Evolutionary conservation across 2,113 vertebrate species (phyloP), one percentile per base, ranked within the genome.

Genomic region (Lichenostomus cassidix): DNA sequence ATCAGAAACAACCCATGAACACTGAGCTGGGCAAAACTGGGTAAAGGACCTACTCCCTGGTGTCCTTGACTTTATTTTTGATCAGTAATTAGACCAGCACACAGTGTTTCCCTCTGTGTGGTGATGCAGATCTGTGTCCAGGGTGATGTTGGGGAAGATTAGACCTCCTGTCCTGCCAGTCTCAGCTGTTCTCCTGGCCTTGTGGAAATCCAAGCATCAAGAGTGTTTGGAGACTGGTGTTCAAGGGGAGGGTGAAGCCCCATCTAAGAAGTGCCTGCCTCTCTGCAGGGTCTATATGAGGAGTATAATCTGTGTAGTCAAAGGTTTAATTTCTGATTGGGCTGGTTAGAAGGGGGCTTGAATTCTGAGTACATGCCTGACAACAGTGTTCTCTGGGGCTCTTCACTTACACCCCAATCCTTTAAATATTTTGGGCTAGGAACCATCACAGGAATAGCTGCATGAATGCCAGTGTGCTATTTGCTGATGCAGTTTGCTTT

Each of bases 401-500:
- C 15, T 75, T 79, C 11, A 39, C 19, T 81, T 49, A 46, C 13
- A 67, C 10, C 44, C 19, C 0, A 0, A 7, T 44, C 4, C 31
- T 82, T 12, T 41, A 67, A 81, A 65, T 70, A 53, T 74, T 50
- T 90, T 47, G 23, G 35, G 55, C 15, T 47, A 74, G 27, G 9
- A 93, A 56, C 33, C 35, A 63, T 12, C 55, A 74, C 58, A 90
- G 31, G n/a, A 79, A 8, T 16, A 90, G 29, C 13, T 80, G 79
- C 42, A 63, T 56, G 33, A 90, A 78, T 64, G 22, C 8, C 64
- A 77, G 42, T 37, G 27, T 63, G 56, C 33, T 83, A 29, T 83
- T 70, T 94, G 63, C 47, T 68, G 55, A 53, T 63, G 29, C 27
- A 64, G 20, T 74, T 82, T 69, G 46, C 33, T 88, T 78, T 93